These are phyloP conservation scores for Noctua janthe DNA, from an alignment of 2,888 invertebrate genomes.

Conservation along the genomic window DNA sequence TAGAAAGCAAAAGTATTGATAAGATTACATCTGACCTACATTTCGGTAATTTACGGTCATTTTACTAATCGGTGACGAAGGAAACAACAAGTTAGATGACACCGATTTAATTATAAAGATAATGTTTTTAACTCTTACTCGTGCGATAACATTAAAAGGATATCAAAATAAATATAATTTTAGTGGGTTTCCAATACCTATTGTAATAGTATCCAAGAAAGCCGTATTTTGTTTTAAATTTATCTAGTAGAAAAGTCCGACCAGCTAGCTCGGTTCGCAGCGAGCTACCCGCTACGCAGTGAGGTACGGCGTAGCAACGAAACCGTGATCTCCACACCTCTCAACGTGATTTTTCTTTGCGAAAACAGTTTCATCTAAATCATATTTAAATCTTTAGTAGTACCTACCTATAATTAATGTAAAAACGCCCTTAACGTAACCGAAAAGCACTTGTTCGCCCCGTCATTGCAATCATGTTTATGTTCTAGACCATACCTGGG, in stretches of 20 bases:
- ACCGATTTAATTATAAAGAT: not conserved
- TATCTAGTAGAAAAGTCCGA: not conserved
- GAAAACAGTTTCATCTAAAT: not conserved
- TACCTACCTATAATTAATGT: not conserved
- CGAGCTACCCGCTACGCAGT: not conserved
- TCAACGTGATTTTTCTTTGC: not conserved
- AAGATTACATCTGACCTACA: no score
- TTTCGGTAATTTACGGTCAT: no score
- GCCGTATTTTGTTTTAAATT: not conserved
- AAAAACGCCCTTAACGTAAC: no score
- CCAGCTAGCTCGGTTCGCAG: not conserved
- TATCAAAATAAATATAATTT: not conserved
- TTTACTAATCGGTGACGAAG: not conserved
- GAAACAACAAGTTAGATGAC: not conserved
- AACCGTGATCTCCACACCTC: not conserved
- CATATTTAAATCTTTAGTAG: not conserved
- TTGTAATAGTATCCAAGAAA: no score
- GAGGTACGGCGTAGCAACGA: constrained; percentile 5
- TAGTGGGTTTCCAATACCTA: not conserved
- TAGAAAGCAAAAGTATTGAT: no score
- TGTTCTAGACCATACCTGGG: no score
- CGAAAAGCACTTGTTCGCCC: no score
- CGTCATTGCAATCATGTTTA: no score
- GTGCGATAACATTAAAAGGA: not conserved
- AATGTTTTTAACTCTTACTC: no score